Evolutionary conservation across 1,140 invertebrate genomes (phyloP), one percentile per base, ranked within the genome.

Genomic region (Sipha flava): DNA sequence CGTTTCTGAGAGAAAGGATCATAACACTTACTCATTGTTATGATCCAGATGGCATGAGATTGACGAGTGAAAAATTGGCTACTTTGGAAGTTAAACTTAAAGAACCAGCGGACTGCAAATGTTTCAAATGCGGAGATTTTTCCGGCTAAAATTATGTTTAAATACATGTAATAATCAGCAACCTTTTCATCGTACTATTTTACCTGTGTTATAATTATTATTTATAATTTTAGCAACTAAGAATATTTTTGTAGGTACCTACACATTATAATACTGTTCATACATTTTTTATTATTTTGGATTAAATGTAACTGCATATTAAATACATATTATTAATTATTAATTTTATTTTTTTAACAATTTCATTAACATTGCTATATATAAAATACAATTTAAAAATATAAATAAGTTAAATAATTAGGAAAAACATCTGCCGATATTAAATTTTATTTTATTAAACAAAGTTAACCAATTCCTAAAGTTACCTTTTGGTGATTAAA

Each of bases 61-160:
- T 96, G 64, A 89, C 87, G 23, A 87, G 89, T 9, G 86, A 87
- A 80, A 86, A 86, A 7, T 84, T 87, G 43, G 90, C 90, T 26
- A 87, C 88, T 0, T 93, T 95, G 92, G 90, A 93, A 82, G 89
- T 96, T 18, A 92, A 92, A 82, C 86, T 96, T 52, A 88, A 91
- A 68, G 94, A 96, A 86, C 95, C 94, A 0, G 90, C 91, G 23
- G 93, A 95, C 82, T 96, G 94, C 86, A 93, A 93, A 86, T 96
- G 94, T 84, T 93, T 90, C 85, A 94, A 95, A 86, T 96, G 95
- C 85, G 93, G 93, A 31, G 82, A 84, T 68, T 83, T 81, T 68
- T 80, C 83, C 23, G 81, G 83, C 72, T 80, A 73, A 57, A 66
- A 79, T 9, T 70, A 14, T 70, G 66, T 45, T 45, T 70, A 10